Evolutionary conservation across 2,797 vertebrate species (phyloP), one percentile per base, ranked within the genome.

Genomic region (Malacoraja senta): DNA sequence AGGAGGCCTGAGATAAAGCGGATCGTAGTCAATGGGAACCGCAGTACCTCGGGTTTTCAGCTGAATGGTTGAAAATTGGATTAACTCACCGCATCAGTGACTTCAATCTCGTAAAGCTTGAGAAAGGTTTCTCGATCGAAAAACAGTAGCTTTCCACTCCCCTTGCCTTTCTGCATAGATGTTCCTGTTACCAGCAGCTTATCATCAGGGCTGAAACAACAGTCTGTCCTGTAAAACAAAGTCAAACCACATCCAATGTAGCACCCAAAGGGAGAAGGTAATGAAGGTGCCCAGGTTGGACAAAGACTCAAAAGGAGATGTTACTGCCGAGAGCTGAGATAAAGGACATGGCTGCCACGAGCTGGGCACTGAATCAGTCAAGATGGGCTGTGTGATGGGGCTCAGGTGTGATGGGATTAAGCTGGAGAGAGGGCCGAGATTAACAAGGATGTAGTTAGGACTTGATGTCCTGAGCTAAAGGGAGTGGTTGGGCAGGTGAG

Each of bases 191-290:
- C 96, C 9, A 99, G 90, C 83, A 99, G 97, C 95, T 97, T 98
- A 96, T 99, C 98, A 76, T 99, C 98, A 0, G 98, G 99, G 94
- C 99, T 99, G 93, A 99, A 99, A 94, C 98, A 99, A 96, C 98
- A 99, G 94, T 99, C 98, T 0, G 98, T 98, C 98, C 98, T 99
- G 71, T 1, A 24, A 26, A 71, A 53, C 44, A 53, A 71, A 74
- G 21, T 74, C 71, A 74, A 21, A 24, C 4, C 19, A 74, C 19
- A 21, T 74, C 71, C 71, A 74, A 19, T 24, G 21, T 74, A 24
- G 71, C 19, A 74, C 21, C 19, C 71, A 26, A 1, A 72, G 17
- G 71, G 19, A 26, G 71, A 74, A 74, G 24, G 19, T 24, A 26
- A 26, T 74, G 21, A 74, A 74, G 2, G 7, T 26, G 71, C 71